These are phyloP conservation scores for Aricia agestis DNA, from an alignment of 1,140 invertebrate genomes.

Conservation along the genomic window DNA sequence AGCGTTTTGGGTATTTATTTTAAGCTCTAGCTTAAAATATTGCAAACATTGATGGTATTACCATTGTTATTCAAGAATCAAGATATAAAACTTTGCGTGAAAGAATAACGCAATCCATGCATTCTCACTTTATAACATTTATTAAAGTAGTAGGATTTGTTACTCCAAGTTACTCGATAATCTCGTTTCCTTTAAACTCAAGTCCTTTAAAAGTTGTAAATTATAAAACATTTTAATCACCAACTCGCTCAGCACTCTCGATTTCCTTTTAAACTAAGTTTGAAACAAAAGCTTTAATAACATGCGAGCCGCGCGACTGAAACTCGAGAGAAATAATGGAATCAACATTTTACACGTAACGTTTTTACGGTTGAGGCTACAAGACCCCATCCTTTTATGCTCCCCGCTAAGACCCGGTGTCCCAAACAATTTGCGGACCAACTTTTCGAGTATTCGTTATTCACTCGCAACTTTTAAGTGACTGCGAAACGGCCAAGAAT, in stretches of 20 bases:
- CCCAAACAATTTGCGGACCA: conserved; percentile 65
- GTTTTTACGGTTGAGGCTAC: conserved; percentile 33
- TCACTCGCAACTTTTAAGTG: conserved; percentile 72
- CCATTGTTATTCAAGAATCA: too few species aligned
- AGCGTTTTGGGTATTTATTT: too few species aligned
- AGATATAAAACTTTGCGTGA: too few species aligned
- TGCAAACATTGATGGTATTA: too few species aligned
- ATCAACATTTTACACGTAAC: conserved; percentile 33
- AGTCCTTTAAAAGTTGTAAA: neutral
- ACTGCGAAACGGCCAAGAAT: conserved; percentile 69
- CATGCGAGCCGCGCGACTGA: conserved; percentile 26
- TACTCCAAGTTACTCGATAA: neutral
- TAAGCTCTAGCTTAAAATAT: too few species aligned
- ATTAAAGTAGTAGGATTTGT: neutral
- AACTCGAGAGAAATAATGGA: conserved; percentile 32
- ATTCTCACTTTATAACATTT: too few species aligned
- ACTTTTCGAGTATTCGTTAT: conserved; percentile 69
- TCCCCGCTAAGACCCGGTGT: conserved; percentile 46
- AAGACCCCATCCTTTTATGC: conserved; percentile 36
- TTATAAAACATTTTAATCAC: conserved; percentile 36
- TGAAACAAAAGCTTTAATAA: conserved; percentile 15
- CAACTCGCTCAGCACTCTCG: conserved; percentile 22
- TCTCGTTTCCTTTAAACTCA: neutral
- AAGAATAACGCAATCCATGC: too few species aligned
- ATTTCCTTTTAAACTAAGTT: conserved; percentile 17